A percentile compares a stretch with the other conserved stretches of the same genome.
These are phyloP conservation scores for Ailurus styani DNA, from an alignment of 2,113 vertebrate species.

Conservation along the genomic window DNA sequence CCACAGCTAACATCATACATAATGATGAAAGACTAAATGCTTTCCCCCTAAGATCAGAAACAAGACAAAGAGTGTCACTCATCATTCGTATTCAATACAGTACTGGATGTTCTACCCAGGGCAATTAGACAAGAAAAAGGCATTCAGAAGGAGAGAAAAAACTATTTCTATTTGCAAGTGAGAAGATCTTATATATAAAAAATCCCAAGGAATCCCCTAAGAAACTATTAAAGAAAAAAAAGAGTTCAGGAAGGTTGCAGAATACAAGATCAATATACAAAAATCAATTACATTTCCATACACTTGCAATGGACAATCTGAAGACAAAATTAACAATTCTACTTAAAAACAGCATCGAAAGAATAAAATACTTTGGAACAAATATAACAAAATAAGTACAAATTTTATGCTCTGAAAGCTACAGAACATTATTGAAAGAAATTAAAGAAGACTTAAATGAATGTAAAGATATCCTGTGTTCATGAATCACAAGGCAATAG, in stretches of 20 bases:
- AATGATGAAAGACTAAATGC: background rate
- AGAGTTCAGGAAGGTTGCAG: background rate
- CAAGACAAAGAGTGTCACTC: background rate
- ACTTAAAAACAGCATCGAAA: background rate
- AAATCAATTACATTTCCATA: background rate
- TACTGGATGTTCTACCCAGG: background rate
- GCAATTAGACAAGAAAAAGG: background rate
- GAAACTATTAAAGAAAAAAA: background rate
- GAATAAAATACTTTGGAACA: background rate
- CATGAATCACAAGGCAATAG: background rate
- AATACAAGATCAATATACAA: background rate
- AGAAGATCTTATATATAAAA: background rate
- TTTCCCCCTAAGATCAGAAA: background rate
- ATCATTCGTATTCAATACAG: background rate
- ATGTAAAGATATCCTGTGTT: background rate
- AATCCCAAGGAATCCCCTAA: background rate
- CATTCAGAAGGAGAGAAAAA: background rate
- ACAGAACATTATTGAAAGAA: background rate
- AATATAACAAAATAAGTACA: background rate
- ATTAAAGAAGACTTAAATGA: background rate
- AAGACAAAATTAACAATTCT: background rate
- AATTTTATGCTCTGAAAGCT: background rate
- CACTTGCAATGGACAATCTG: background rate
- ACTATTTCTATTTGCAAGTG: background rate
- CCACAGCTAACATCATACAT: background rate